Base-by-base conservation (phyloP, 2,797 vertebrate species). In the Cossypha dichroa region DNA sequence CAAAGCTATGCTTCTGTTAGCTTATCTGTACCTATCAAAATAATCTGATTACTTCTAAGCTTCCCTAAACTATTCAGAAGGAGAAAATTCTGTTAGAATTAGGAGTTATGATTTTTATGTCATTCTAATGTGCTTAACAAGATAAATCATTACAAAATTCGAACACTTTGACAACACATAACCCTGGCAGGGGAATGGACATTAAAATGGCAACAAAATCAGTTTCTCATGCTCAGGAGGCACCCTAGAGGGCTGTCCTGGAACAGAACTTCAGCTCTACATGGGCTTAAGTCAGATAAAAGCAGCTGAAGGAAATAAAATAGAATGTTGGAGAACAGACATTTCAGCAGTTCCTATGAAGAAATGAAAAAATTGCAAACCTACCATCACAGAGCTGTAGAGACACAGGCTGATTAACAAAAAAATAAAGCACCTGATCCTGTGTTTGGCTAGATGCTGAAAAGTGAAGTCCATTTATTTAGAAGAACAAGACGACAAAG, bases 391-490 rank as follows among this genome's bases (percentile, higher is more conserved):
- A 89, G 63, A 95, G 82, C 68, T 94, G 94, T 38, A 88, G 66
- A 90, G 48, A 81, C 63, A 93, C 49, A 55, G 62, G 59, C 63
- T 82, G 96, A 81, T 92, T 90, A 94, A 89, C 5, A 3, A 85
- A 70, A 95, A 96, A 76, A 87, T 63, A 84, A 17, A 80, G 72
- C 81, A 91, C 85, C 85, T 90, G 92, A 78, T 93, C 36, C 89
- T 51, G 56, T 64, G 55, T 92, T 93, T 91, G 68, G 73, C 63
- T 93, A 90, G 59, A 82, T 93, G 92, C 75, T 94, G 93, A 92
- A 93, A 96, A 93, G 58, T 20, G 1, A 93, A 73, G 90, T 89
- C 93, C 92, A 59, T 95, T 96, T 96, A 91, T 94, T 97, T 94
- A 93, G 91, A 75, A 62, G 94, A 93, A 95, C 76, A 81, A 93